Base-by-base conservation (phyloP, 2,797 vertebrate genomes). In the Taenioides sp. region DNA sequence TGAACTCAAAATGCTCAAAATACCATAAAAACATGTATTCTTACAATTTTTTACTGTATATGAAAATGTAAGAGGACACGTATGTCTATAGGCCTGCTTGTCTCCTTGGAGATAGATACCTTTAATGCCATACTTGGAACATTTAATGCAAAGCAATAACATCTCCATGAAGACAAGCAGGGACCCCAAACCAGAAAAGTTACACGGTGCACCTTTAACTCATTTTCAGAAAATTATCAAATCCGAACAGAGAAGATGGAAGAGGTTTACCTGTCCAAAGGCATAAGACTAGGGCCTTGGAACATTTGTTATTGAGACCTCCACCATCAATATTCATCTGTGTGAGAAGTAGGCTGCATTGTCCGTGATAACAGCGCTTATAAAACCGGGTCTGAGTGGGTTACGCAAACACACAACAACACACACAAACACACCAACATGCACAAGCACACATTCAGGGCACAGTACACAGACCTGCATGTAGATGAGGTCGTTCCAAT, bases 361-460 rank as follows among this genome's bases (percentile, higher is more conserved):
- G 80, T 83, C 76, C 71, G 43, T 79, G 67, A 75, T 72, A 76
- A 83, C 75, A 22, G 20, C 7, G n/a, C 75, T 88, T 86, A 88
- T 85, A 78, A 91, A 88, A 88, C 75, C 20, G 2, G 60, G 76
- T 65, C 76, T 78, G 84, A 89, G 87, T 80, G 74, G 80, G 80
- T 90, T 84, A 88, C 69, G 81, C 84, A 90, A 89, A 87, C 81
- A 80, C 74, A 74, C 17, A 69, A 64, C 57, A 27, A 60, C 66
- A 67, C 63, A 79, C 84, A 90, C 87, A 87, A 80, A 80, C 74
- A 74, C 16, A 69, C 58, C 57, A 34, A 59, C 66, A 67, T 62
- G 7, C 31, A 34, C 31, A 34, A 40, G 61, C 70, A 62, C 7
- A 68, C 65, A 27, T 61, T 43, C 4, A 14, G 66, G 71, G 72